Evolutionary conservation across 2,888 invertebrate species (phyloP), one percentile per base, ranked within the genome.

Genomic region (Drepana falcataria): DNA sequence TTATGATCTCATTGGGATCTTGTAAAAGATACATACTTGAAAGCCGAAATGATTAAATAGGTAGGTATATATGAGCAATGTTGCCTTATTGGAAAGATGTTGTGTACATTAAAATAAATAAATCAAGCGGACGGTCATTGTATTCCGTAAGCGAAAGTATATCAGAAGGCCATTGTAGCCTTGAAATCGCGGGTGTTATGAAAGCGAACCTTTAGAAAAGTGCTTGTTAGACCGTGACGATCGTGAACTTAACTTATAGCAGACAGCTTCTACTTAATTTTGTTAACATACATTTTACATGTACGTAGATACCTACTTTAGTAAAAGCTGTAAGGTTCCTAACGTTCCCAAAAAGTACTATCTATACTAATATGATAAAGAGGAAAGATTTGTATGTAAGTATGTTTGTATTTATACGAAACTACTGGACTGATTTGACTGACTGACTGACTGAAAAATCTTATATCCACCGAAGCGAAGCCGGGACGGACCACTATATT

Each of bases 151-250:
- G 64, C 66, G 74, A 78, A 75, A 73, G 76, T 78, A 71, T 66
- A 73, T 68, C 40, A 63, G 74, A 77, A 79, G 79, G 79, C 77
- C 78, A 66, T 57, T 55, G 59, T 71, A 77, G 80, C 90, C 90
- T 89, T 89, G 87, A 87, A 84, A 79, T 68, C 63, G 69, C 59
- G 63, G 40, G 64, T 60, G 68, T 85, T 76, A 83, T 77, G 88
- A 83, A 83, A 88, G 79, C 72, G 66, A 70, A 72, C 79, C 83
- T 83, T 78, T 85, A 85, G 87, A 88, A 88, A 88, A 87, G 81
- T 71, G 72, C 48, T 60, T 79, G 69, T 40, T 63, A 69, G 81
- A 84, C 77, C 88, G 83, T 73, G 75, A 68, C 88, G 90, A 75
- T 88, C 90, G 81, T 87, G 89, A 89, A 88, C 89, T 89, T 87